Base-by-base conservation (phyloP, 2,797 vertebrate genomes). In the Paguma larvata region DNA sequence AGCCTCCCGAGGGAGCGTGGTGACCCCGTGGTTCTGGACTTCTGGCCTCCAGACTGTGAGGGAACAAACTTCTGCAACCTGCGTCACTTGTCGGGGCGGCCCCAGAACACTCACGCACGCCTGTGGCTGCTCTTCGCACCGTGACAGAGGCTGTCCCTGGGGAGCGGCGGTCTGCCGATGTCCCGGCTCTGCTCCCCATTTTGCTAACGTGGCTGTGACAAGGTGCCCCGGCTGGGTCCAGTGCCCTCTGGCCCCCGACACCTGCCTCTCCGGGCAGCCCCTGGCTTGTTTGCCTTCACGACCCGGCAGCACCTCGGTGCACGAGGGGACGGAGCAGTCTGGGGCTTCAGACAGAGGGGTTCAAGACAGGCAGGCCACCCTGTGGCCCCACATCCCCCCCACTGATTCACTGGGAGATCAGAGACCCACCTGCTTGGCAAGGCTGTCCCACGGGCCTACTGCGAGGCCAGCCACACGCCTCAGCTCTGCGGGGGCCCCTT, bases 81-180 rank as follows among this genome's bases (percentile, higher is more conserved):
- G 44, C 5, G 44, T 8, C 16, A 12, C 21, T 34, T 48, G 15
- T 30, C 6, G 12, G 2, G 5, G 63, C 11, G 6, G 34, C 63
- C 38, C 8, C 5, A 63, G 41, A 16, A 34, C 44, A 13, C 5
- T 62, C 23, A 2, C 1, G 0, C 8, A 0, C 1, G 19, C 18
- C 51, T 2, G 0, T 16, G 5, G 12, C 3, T 9, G 13, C 27
- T 19, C 38, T 2, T 59, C 0, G 7, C 21, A 2, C 56, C 1
- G 32, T 11, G 14, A 1, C 1, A 1, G 21, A 11, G n/a, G n/a
- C 32, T 12, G 62, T 14, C 38, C 16, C 53, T 38, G 21, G 4
- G 38, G 38, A 34, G 2, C 34, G 1, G 32, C 0, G 34, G 51
- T 14, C 13, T 19, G 46, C 68, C 18, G 2, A 5, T 12, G 25